Percentiles rank a stretch among this genome's conserved stretches.
These are phyloP conservation scores for Cancer borealis DNA, from an alignment of 2,888 invertebrate genomes.

Conservation along the genomic window DNA sequence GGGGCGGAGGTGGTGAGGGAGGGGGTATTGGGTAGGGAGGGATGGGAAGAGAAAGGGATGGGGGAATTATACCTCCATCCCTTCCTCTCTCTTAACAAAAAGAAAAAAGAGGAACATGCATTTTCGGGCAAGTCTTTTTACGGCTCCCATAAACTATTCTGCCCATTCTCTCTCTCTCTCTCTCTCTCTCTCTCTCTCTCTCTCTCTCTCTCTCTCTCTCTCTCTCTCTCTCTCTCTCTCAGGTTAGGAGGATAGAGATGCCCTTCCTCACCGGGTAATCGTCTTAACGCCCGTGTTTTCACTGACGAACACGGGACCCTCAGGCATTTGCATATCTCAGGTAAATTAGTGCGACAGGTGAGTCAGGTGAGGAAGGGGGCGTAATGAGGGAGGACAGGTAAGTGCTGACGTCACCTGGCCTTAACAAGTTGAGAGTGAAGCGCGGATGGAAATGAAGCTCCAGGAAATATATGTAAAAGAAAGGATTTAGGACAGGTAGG, in stretches of 20 bases:
- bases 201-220: conserved; percentile 40
- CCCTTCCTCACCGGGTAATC: background rate
- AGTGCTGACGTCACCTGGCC: background rate
- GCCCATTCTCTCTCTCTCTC: conserved; percentile 31
- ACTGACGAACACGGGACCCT: conserved; percentile 10
- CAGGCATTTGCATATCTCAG: conserved; percentile 35
- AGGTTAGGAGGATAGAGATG: background rate
- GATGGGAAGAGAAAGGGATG: background rate
- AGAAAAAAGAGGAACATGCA: background rate
- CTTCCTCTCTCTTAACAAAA: background rate
- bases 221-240: conserved; percentile 33
- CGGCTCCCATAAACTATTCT: conserved; percentile 23
- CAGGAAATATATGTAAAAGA: background rate
- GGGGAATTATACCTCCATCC: background rate
- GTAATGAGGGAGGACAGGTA: conserved; percentile 29
- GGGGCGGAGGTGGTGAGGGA: background rate
- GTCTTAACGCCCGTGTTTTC: conserved; percentile 24
- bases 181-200: conserved; percentile 28
- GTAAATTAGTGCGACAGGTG: conserved; percentile 14
- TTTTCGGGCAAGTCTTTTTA: conserved; percentile 27
- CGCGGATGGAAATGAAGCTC: background rate
- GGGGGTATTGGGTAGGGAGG: background rate
- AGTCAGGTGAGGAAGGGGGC: background rate
- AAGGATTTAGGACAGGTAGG: background rate
- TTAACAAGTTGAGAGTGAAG: background rate